Conservation (phyloP, 2,797 vertebrate genomes). For the Myotis pilosus region DNA sequence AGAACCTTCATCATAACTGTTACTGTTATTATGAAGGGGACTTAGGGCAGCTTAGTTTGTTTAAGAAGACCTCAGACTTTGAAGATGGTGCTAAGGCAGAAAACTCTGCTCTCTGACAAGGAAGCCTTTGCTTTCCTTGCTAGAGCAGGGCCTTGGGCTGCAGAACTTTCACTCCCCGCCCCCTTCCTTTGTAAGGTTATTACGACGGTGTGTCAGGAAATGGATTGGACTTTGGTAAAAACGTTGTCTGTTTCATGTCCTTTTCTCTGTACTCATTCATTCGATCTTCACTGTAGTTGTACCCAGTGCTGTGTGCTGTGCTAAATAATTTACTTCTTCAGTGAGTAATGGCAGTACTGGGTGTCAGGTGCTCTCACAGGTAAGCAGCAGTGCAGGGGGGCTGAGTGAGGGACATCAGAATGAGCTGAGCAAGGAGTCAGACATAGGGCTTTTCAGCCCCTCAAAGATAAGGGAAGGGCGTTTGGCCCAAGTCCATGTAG, state of each 20-base stretch:
- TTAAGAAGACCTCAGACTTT: neutral
- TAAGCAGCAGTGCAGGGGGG: accelerated
- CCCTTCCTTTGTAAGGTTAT: neutral
- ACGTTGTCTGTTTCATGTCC: too few species aligned
- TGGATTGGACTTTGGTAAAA: neutral
- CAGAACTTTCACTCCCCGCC: accelerated
- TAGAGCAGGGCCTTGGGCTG: neutral
- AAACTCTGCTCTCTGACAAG: neutral
- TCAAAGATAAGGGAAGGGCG: neutral
- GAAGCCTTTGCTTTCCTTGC: neutral
- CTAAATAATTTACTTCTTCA: neutral
- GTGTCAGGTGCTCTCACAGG: neutral
- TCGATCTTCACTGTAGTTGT: neutral
- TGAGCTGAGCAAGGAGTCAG: neutral
- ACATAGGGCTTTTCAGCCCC: neutral
- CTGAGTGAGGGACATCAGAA: neutral
- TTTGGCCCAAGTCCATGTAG: neutral
- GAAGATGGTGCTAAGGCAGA: neutral
- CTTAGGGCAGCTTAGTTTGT: neutral
- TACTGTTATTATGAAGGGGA: neutral
- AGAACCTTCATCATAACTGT: neutral
- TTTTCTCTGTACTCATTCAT: neutral
- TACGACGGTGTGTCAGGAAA: neutral
- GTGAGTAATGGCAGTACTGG: neutral
- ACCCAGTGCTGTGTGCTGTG: neutral